phyloP scores from a whole-genome alignment of 2,113 vertebrate species.

The Alethe diademata region DNA sequence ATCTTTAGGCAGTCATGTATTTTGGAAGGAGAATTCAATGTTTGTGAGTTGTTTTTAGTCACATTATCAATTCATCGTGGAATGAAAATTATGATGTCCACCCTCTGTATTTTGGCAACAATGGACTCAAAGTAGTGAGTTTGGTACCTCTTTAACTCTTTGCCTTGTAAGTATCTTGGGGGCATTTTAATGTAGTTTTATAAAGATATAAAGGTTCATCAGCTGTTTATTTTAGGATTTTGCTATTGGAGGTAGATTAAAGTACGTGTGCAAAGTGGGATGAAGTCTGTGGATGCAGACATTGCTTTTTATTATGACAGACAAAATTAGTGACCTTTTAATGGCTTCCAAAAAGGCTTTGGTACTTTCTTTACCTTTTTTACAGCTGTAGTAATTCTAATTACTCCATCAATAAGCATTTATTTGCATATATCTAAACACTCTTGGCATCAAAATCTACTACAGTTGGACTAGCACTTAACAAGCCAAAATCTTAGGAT shows the following conservation, averaged over 20 bases:
- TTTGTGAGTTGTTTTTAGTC: background rate
- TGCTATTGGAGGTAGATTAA: background rate
- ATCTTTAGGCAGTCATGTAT: background rate
- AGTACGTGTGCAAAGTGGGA: background rate
- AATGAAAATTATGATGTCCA: background rate
- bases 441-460: background rate
- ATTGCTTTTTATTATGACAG: background rate
- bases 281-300: background rate
- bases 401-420: background rate
- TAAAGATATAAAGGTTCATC: background rate
- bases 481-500: background rate
- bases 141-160: background rate
- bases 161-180: background rate
- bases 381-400: background rate
- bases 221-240: background rate
- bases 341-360: background rate
- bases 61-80: background rate
- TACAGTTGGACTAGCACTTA: background rate
- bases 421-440: background rate
- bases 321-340: background rate
- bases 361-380: background rate
- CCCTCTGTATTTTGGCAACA: background rate
- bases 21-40: background rate
- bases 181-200: background rate
- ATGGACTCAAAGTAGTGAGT: background rate